Percentiles rank a stretch among this genome's conserved stretches.
These are phyloP conservation scores for Synergus laeviventris DNA, from an alignment of 2,888 invertebrate genomes.

Conservation along the genomic window DNA sequence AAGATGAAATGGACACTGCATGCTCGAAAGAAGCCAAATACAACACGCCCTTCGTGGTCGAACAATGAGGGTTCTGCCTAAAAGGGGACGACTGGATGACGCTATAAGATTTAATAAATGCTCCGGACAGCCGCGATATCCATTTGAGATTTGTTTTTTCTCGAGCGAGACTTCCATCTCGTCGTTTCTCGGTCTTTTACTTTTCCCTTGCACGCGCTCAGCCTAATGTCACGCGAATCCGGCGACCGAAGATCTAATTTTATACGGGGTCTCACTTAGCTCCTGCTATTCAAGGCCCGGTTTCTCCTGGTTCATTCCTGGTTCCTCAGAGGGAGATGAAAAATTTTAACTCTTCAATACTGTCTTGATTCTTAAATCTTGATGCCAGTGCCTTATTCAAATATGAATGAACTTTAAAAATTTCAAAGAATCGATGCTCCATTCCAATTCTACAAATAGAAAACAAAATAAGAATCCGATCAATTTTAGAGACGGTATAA, in stretches of 20 bases:
- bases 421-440: too few relatives aligned
- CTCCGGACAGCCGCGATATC: constrained; percentile 1
- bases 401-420: constrained; percentile 5
- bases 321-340: constrained; percentile 48
- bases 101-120: constrained; percentile 18
- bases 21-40: constrained; percentile 1
- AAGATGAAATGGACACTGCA: constrained; percentile 14
- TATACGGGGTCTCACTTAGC: constrained; percentile 59
- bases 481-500: background rate
- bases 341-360: constrained; percentile 30
- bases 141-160: constrained; percentile 28
- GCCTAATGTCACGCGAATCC: constrained; percentile 34
- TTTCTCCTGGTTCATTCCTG: constrained; percentile 57
- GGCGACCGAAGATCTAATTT: constrained; percentile 59
- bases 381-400: constrained; percentile 6
- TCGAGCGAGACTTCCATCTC: constrained; percentile 37
- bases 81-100: constrained; percentile 16
- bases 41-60: constrained; percentile 19
- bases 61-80: constrained; percentile 25
- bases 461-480: too few relatives aligned
- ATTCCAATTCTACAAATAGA: too few relatives aligned
- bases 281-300: constrained; percentile 65
- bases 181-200: constrained; percentile 40
- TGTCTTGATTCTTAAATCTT: constrained; percentile 29
- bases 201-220: constrained; percentile 44